Conservation (phyloP, 2,113 vertebrate genomes). For the Pterophyllum scalare region DNA sequence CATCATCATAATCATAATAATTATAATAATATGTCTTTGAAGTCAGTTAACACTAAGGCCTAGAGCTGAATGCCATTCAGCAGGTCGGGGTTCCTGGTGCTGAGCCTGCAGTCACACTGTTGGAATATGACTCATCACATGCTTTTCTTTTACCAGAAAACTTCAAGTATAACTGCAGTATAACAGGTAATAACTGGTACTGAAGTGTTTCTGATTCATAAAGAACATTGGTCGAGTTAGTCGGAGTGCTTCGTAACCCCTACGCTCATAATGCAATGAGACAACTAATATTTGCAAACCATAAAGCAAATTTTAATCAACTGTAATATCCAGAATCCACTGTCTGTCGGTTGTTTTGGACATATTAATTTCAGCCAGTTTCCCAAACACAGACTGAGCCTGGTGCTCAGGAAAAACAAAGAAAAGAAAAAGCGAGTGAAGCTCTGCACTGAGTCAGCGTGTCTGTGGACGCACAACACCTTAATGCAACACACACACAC, state of each 20-base stretch:
- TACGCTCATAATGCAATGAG: rapidly evolving
- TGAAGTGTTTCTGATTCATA: background rate
- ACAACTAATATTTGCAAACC: background rate
- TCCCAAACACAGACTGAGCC: background rate
- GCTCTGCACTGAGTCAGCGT: background rate
- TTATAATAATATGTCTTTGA: background rate
- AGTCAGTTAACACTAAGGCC: background rate
- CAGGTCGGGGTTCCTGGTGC: background rate
- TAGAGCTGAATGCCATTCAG: background rate
- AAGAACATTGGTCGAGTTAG: background rate
- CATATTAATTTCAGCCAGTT: background rate
- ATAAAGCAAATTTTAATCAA: background rate
- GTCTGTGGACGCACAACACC: background rate
- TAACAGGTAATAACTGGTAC: rapidly evolving
- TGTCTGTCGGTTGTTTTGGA: background rate
- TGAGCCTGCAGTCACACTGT: background rate
- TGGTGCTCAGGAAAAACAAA: background rate
- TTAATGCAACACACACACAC: too few relatives aligned
- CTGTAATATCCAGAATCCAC: background rate
- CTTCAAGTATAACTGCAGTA: too few relatives aligned
- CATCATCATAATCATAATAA: too few relatives aligned
- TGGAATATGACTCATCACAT: background rate
- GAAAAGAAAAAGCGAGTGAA: background rate
- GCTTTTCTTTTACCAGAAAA: background rate
- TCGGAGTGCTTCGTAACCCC: rapidly evolving